Conservation (phyloP, 2,888 invertebrate species). For the Eupithecia dodoneata region DNA sequence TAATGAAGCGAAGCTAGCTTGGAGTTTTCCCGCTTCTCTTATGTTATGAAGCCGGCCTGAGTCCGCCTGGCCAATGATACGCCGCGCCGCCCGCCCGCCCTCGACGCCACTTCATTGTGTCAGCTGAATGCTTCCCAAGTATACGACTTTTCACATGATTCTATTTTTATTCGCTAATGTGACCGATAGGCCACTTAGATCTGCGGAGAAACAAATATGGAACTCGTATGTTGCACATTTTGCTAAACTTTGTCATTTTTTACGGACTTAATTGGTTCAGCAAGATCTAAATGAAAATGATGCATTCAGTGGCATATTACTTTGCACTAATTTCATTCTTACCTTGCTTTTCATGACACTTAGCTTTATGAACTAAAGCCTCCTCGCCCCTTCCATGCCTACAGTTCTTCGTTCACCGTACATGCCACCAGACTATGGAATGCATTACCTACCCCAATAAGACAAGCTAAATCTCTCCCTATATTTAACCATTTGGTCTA, state of each 20-base stretch:
- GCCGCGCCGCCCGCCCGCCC: conserved; percentile 55
- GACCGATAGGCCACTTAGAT: conserved; percentile 7
- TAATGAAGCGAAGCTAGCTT: not conserved
- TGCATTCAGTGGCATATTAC: not conserved
- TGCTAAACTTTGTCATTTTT: not conserved
- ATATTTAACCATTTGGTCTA: no score
- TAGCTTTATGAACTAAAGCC: not conserved
- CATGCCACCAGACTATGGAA: no score
- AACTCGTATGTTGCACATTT: not conserved
- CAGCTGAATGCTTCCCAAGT: conserved; percentile 64
- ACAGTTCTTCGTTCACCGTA: no score
- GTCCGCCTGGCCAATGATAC: conserved; percentile 53
- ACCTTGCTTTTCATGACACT: not conserved
- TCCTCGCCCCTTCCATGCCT: no score
- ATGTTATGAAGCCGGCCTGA: conserved; percentile 28
- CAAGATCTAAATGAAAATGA: not conserved
- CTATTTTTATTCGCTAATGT: conserved; percentile 33
- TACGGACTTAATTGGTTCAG: not conserved
- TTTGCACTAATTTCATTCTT: not conserved
- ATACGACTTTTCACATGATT: conserved; percentile 47
- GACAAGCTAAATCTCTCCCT: no score
- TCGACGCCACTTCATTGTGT: conserved; percentile 72
- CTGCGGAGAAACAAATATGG: not conserved
- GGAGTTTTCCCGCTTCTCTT: conserved; percentile 38
- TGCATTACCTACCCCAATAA: no score